phyloP scores from a whole-genome alignment of 2,888 invertebrate species.

The Glyphotaelius pellucidus region DNA sequence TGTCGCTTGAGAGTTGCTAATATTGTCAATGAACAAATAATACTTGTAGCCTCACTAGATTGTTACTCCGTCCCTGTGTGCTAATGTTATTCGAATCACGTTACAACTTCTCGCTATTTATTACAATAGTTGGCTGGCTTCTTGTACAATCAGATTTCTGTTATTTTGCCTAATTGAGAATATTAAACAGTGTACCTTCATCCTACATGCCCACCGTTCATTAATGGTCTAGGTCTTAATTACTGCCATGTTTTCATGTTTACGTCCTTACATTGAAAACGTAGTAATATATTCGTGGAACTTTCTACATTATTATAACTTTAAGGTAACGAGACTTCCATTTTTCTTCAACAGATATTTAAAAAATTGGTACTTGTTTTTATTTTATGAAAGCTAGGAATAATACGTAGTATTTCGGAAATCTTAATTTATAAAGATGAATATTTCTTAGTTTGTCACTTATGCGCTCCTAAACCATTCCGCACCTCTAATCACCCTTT shows the following conservation, averaged over 20 bases:
- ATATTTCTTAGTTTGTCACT: too few relatives aligned
- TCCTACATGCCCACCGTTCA: neutral
- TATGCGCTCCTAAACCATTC: too few relatives aligned
- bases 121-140: conserved; percentile 29
- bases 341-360: too few relatives aligned
- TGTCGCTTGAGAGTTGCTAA: too few relatives aligned
- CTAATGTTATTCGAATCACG: conserved; percentile 43
- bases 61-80: neutral
- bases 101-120: conserved; percentile 35
- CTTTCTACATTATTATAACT: neutral
- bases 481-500: too few relatives aligned
- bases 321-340: too few relatives aligned
- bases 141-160: neutral
- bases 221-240: neutral
- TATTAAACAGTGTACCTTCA: neutral
- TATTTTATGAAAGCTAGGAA: too few relatives aligned
- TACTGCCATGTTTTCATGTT: neutral
- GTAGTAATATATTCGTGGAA: neutral
- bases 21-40: too few relatives aligned
- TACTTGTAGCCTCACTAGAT: neutral
- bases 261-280: neutral
- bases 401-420: too few relatives aligned
- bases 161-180: neutral
- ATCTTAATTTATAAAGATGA: too few relatives aligned
- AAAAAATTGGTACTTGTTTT: too few relatives aligned